phyloP scores from a whole-genome alignment of 2,888 invertebrate genomes.

The Mythimna impura region DNA sequence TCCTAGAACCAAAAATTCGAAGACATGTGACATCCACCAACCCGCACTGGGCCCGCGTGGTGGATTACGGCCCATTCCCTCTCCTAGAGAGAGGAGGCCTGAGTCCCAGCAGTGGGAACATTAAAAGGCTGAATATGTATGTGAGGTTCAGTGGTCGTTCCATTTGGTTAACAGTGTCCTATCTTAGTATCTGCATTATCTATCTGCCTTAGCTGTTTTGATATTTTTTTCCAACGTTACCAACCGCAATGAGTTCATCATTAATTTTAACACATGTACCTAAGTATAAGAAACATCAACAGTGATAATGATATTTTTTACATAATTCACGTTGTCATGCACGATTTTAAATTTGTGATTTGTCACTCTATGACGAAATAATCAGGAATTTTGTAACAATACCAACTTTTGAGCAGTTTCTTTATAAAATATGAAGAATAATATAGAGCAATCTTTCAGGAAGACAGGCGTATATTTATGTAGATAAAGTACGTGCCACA shows the following conservation, averaged over 20 bases:
- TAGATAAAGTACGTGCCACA: conserved; percentile 56
- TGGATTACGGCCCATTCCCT: no score
- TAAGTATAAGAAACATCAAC: not conserved
- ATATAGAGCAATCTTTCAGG: conserved; percentile 32
- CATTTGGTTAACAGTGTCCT: no score
- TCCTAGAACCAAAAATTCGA: no score
- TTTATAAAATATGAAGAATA: conserved; percentile 20
- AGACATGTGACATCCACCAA: no score
- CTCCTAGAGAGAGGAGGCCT: no score
- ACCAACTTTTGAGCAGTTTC: conserved; percentile 1
- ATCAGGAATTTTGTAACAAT: not conserved
- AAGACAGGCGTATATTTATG: conserved; percentile 43
- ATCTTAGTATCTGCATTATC: not conserved
- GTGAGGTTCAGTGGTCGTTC: no score
- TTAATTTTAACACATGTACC: not conserved
- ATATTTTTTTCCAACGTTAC: not conserved
- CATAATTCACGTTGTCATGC: not conserved
- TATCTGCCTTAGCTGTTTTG: not conserved
- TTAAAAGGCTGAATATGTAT: no score
- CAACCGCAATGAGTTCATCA: not conserved
- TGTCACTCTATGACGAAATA: conserved; percentile 1
- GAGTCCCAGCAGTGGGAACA: no score
- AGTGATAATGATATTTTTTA: conserved; percentile 15
- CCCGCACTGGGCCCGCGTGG: no score
- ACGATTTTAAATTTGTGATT: not conserved